Percentiles rank a stretch among this genome's conserved stretches.
phyloP scores from a whole-genome alignment of 2,888 invertebrate genomes.

The Halictus ligatus region DNA sequence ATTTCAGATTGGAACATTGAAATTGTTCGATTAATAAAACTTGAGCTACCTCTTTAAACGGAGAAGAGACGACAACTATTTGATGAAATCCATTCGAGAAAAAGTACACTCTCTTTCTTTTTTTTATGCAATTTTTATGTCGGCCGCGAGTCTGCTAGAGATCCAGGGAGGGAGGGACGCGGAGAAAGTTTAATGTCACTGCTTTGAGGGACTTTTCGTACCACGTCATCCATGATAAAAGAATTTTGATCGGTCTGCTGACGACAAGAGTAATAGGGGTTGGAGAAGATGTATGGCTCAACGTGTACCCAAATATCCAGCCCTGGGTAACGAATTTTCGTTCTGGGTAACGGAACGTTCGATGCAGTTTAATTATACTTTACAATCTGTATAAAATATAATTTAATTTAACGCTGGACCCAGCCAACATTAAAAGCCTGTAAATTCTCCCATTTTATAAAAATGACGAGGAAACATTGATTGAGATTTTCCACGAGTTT shows the following conservation, averaged over 20 bases:
- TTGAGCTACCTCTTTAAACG: neutral
- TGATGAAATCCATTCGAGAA: neutral
- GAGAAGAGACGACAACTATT: neutral
- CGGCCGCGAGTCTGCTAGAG: neutral
- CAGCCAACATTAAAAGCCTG: neutral
- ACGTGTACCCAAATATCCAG: neutral
- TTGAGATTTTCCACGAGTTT: neutral
- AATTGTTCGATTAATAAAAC: neutral
- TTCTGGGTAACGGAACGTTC: neutral
- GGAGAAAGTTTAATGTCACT: neutral
- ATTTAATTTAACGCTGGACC: neutral
- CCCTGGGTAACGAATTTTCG: neutral
- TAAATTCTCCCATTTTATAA: neutral
- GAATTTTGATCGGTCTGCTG: constrained; percentile 18
- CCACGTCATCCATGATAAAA: constrained; percentile 17
- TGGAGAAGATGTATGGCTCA: constrained; percentile 9
- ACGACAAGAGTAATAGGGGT: constrained; percentile 8
- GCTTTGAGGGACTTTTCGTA: constrained; percentile 5
- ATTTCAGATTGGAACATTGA: neutral
- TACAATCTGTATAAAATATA: neutral
- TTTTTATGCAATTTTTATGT: neutral
- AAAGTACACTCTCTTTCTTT: neutral
- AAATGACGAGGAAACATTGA: neutral
- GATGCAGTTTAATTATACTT: neutral
- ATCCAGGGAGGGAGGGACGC: neutral